Base-by-base conservation (phyloP, 2,797 vertebrate genomes). In the Chanos chanos region DNA sequence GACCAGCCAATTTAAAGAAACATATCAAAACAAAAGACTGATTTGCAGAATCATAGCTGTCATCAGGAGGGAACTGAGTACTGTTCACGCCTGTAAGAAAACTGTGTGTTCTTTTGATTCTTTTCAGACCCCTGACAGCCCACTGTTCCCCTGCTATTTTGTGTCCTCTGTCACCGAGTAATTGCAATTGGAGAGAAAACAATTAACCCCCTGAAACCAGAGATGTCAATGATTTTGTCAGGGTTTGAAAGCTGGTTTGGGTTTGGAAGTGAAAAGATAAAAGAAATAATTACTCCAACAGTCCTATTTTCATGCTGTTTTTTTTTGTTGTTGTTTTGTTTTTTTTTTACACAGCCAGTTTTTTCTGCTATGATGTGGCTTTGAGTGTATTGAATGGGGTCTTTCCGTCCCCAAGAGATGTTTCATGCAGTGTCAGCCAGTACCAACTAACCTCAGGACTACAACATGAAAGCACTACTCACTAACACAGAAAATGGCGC, bases 141-240 rank as follows among this genome's bases (percentile, higher is more conserved):
- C 16, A 48, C 54, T 61, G 49, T 39, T 61, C 44, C 13, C 7
- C 18, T 25, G 21, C 22, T 61, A 36, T 47, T 41, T 27, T 22
- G 21, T 47, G 21, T 47, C 15, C 19, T 18, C 44, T 22, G 12
- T 39, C 28, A 27, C 7, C 7, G 55, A 41, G 13, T 53, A 52
- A 18, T 21, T 47, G 27, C 68, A 76, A 79, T 79, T 71, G 66
- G 71, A 75, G 50, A 68, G 49, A 51, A 71, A 74, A 70, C 65
- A 57, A 49, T 50, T 65, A 70, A 47, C 64, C 62, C 50, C 67
- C 68, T n/a, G n/a, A 78, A 82, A 71, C 39, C 75, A 80, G 78
- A 70, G 66, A 58, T 64, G 50, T 54, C 66, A 77, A 74, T 79
- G 66, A 77, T 65, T 77, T 76, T 76, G 76, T 76, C 55, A 78